Percentiles rank a stretch among this genome's conserved stretches.
These are phyloP conservation scores for Apeira syringaria DNA, from an alignment of 2,888 invertebrate species.

Conservation along the genomic window DNA sequence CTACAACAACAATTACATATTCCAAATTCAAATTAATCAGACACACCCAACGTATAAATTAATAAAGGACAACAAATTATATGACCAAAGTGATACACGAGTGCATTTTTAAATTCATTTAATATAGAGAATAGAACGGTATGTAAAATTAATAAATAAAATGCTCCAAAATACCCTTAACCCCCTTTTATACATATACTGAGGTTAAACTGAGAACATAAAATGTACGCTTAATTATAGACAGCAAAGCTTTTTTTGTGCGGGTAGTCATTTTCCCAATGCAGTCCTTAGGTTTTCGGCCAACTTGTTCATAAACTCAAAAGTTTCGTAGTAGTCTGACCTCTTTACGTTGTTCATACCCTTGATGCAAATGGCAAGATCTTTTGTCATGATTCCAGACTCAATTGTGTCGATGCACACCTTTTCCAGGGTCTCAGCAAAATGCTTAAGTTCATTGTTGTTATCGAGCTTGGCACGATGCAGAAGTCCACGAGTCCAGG, in stretches of 20 bases:
- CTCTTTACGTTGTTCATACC: slow-evolving; percentile 92
- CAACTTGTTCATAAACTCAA: slow-evolving; percentile 97
- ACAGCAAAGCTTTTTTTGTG: slow-evolving; percentile 46
- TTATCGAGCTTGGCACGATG: slow-evolving; percentile 97
- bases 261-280: slow-evolving; percentile 79
- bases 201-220: slow-evolving; percentile 28
- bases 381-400: slow-evolving; percentile 98
- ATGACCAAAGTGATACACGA: slow-evolving; percentile 1
- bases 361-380: slow-evolving; percentile 98
- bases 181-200: slow-evolving; percentile 46
- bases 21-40: slow-evolving; percentile 4
- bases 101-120: slow-evolving; percentile 36
- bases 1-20: not conserved
- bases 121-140: slow-evolving; percentile 37
- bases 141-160: slow-evolving; percentile 52
- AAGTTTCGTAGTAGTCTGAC: slow-evolving; percentile 97
- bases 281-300: slow-evolving; percentile 93
- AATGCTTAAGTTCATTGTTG: slow-evolving; percentile 89
- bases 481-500: slow-evolving; percentile 97
- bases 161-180: slow-evolving; percentile 62
- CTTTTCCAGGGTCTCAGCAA: slow-evolving; percentile 93
- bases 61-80: slow-evolving; percentile 1
- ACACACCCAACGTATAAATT: not conserved
- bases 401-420: slow-evolving; percentile 98
- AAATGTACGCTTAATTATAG: slow-evolving; percentile 46